phyloP scores from a whole-genome alignment of 2,797 vertebrate species.

The Siniperca undulata region DNA sequence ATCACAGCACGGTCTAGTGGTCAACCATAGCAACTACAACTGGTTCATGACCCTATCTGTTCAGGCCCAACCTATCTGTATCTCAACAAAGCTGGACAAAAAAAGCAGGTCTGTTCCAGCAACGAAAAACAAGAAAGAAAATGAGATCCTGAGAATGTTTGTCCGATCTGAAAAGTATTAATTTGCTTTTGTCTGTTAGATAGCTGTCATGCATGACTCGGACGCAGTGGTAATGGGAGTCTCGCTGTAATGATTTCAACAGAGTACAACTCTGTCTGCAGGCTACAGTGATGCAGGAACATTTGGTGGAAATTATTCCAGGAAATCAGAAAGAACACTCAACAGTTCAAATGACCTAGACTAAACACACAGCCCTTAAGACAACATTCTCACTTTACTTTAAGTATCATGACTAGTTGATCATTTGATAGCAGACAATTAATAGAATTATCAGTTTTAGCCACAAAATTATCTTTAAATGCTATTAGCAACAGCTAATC shows the following conservation, averaged over 20 bases:
- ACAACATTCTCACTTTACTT: background rate
- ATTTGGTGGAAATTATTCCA: constrained; percentile 22
- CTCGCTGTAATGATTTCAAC: constrained; percentile 10
- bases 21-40: constrained; percentile 8
- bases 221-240: background rate
- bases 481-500: background rate
- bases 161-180: background rate
- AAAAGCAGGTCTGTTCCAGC: background rate
- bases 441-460: background rate
- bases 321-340: background rate
- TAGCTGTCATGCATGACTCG: background rate
- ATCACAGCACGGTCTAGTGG: constrained; percentile 60
- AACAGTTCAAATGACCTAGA: constrained; percentile 13
- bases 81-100: background rate
- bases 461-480: background rate
- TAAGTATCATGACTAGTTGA: background rate
- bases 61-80: no score
- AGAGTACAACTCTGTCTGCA: constrained; percentile 7
- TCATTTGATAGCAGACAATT: background rate
- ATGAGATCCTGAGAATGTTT: background rate
- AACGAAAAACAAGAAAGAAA: background rate
- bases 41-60: background rate
- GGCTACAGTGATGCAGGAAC: constrained; percentile 5
- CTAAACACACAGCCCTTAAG: constrained; percentile 1
- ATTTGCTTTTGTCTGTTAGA: constrained; percentile 1